Base-by-base conservation (phyloP, 2,797 vertebrate species). In the Hylomyscus alleni region DNA sequence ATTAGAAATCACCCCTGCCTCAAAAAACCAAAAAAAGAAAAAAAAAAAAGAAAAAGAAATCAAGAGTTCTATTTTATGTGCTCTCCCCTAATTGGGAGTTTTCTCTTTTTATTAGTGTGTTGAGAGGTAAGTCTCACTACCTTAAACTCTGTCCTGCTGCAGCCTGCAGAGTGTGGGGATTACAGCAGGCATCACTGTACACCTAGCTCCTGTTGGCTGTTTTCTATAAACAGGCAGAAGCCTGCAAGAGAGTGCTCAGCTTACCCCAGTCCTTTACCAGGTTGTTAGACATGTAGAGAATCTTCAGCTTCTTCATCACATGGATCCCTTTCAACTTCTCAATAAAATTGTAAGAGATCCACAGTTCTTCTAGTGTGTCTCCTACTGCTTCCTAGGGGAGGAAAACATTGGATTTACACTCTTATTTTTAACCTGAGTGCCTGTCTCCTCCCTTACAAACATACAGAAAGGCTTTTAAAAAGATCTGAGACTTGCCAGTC, bases 251-350 rank as follows among this genome's bases (percentile, higher is more conserved):
- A 26, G 77, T 81, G 26, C 7, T 13, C 91, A 90, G 40, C 99
- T 99, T 98, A 99, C 99, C 99, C 99, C 99, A 99, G 56, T 99
- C 99, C 98, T 99, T 99, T 85, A 99, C 99, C 96, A 99, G 98
- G 98, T 99, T 99, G 98, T 99, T 99, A 95, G 99, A 99, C 99
- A 99, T 99, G 98, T 99, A 99, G 82, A 99, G 99, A 96, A 99
- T 99, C 97, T 98, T 99, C 83, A 99, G 97, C 87, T 99, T 99
- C 98, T 99, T 99, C 99, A 99, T 99, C 73, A 98, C 99, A 65
- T 99, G 98, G 92, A 99, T 99, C 86, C 99, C 99, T 97, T 99
- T 99, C 97, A 99, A 98, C 97, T 99, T 99, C 97, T 99, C 99
- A 92, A 99, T 99, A 94, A 99, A 98, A 98, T 99, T 99, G 97